Base-by-base conservation (phyloP, 2,797 vertebrate genomes). In the Smutsia gigantea region DNA sequence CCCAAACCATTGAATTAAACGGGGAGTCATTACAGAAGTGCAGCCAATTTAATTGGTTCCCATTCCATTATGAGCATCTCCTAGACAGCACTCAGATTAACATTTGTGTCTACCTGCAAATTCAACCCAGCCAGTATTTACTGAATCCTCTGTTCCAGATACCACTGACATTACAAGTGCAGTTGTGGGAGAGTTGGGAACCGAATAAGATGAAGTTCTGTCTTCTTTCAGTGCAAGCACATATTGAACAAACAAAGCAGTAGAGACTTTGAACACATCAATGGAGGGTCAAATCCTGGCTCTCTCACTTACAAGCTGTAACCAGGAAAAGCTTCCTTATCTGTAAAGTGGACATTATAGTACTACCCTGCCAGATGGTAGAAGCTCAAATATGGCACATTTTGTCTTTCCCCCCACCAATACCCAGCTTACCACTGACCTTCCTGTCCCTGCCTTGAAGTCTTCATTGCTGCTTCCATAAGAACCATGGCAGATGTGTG, bases 1-100 rank as follows among this genome's bases (percentile, higher is more conserved):
- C 53, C 68, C 93, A 94, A 93, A 87, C 46, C 61, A 88, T 8
- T 89, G 57, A 91, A 72, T 75, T 81, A 55, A 87, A 82, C 29
- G 25, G 39, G 86, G 81, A 93, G 46, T 69, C 29, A 34, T 92
- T 81, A n/a, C 53, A 88, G 79, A 78, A 66, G 27, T 29, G 39
- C 68, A 61, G 75, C n/a, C 57, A 82, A 39, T 46, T 90, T 94
- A 87, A 66, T 78, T 63, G 21, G 82, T 68, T 87, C 79, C 64
- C 51, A 53, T 72, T 34, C 77, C 69, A 18, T 46, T 9, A 4
- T 34, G 63, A 96, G 31, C 6, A 6, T 42, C 59, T 75, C 79
- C 78, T 85, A 79, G 81, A 61, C 37, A 92, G 66, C 29, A 29
- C 49, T 91, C 91, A 66, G 39, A 74, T 75, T 71, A 87, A 89